Conservation (phyloP, 2,888 invertebrate genomes). For the Caradrina kadenii region DNA sequence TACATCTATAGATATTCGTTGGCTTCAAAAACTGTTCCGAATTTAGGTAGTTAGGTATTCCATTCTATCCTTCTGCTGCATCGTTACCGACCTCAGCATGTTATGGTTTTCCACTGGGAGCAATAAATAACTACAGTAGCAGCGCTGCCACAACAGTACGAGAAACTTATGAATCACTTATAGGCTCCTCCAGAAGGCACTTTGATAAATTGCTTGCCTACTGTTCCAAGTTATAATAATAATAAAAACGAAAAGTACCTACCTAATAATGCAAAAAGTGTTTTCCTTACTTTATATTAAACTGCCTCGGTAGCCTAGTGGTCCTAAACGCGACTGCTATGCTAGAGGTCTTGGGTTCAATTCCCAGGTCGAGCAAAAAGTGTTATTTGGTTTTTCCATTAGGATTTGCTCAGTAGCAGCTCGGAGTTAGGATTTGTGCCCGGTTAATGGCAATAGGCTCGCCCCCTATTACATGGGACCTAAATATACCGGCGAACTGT, state of each 20-base stretch:
- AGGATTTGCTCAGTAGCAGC: too few species aligned
- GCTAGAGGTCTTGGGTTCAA: too few species aligned
- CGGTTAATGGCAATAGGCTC: too few species aligned
- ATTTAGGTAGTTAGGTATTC: background rate
- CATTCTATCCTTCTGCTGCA: background rate
- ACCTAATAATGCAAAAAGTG: background rate
- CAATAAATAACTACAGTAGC: background rate
- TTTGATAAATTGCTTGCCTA: slow-evolving; percentile 14
- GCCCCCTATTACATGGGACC: too few species aligned
- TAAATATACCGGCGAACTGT: too few species aligned
- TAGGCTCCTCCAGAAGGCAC: background rate
- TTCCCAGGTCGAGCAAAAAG: too few species aligned
- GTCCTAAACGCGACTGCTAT: too few species aligned
- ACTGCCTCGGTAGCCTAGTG: too few species aligned
- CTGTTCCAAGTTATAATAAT: background rate
- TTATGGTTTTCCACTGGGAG: slow-evolving; percentile 1
- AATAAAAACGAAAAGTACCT: background rate
- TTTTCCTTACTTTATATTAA: background rate
- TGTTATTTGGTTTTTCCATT: too few species aligned
- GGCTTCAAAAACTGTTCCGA: background rate
- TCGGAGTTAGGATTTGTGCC: too few species aligned
- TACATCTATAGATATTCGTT: background rate
- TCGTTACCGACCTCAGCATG: background rate
- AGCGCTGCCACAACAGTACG: background rate
- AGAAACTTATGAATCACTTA: slow-evolving; percentile 25